Percentiles rank a stretch among this genome's conserved stretches.
Evolutionary conservation across 2,113 vertebrate genomes (phyloP).

Genomic region (Ploceus nigricollis): DNA sequence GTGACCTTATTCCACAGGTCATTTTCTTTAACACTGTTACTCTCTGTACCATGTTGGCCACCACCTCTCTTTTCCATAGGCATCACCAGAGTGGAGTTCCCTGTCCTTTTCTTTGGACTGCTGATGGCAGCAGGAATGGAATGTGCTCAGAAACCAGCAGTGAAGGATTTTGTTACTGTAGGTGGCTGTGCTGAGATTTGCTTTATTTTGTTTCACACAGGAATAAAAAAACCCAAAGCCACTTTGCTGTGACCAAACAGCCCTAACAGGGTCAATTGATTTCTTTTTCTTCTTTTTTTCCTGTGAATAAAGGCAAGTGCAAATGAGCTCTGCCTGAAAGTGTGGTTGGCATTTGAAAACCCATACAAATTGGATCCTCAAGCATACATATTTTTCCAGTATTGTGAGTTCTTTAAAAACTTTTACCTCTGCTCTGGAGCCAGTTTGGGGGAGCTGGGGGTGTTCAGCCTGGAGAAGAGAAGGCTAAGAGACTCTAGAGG

Average conservation of each 20-base stretch:
- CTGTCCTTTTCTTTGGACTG: not conserved
- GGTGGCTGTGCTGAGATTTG: not conserved
- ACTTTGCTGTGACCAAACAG: not conserved
- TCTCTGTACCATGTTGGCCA: not conserved
- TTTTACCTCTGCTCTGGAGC: not conserved
- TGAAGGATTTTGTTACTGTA: not conserved
- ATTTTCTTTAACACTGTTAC: not conserved
- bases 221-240: not conserved
- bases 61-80: not conserved
- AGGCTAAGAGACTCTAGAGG: not conserved
- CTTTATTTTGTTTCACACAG: not conserved
- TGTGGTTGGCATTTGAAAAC: not conserved
- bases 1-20: not conserved
- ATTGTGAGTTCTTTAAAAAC: not conserved
- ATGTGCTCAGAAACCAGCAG: not conserved
- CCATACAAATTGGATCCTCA: not conserved
- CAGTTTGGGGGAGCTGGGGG: not conserved
- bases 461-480: not conserved
- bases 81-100: not conserved
- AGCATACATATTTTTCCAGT: rapidly evolving
- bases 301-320: not conserved
- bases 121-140: not conserved
- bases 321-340: not conserved
- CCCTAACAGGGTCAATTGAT: not conserved
- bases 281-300: not conserved